A percentile compares a stretch with the other conserved stretches of the same genome.
Evolutionary conservation across 2,888 invertebrate species (phyloP).

Genomic region (Eristalis pertinax): DNA sequence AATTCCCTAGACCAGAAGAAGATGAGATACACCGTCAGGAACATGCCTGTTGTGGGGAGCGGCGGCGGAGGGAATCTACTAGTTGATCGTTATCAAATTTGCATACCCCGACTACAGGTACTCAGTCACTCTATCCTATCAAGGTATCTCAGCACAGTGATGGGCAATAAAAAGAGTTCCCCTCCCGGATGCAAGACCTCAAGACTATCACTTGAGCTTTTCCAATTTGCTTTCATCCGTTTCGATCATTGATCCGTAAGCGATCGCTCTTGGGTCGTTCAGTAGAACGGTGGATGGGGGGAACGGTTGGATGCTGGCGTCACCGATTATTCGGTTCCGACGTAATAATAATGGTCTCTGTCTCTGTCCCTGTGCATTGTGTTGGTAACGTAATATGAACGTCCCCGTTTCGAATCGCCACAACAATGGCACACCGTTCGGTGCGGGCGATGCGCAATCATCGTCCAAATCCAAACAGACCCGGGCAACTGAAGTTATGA

Average conservation of each 20-base stretch:
- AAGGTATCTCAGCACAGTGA: neutral
- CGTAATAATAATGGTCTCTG: constrained; percentile 46
- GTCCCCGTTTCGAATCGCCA: constrained; percentile 62
- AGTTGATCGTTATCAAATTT: constrained; percentile 67
- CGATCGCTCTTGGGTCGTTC: neutral
- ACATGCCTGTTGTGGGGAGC: too few relatives aligned
- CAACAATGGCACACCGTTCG: constrained; percentile 54
- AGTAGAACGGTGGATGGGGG: neutral
- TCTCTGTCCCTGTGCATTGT: constrained; percentile 33
- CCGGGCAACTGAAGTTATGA: constrained; percentile 51
- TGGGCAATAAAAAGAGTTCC: constrained; percentile 33
- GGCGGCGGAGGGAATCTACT: constrained; percentile 21
- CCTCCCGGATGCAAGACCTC: constrained; percentile 27
- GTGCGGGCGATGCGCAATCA: constrained; percentile 52
- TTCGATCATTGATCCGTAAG: constrained; percentile 48
- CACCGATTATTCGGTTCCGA: constrained; percentile 15
- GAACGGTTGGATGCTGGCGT: neutral
- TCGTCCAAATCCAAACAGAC: constrained; percentile 62
- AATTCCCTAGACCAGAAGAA: constrained; percentile 23
- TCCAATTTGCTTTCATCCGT: constrained; percentile 27
- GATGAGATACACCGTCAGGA: constrained; percentile 16
- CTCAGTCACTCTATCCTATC: constrained; percentile 30
- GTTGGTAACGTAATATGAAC: constrained; percentile 61
- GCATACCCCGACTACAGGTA: constrained; percentile 61
- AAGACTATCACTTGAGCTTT: constrained; percentile 18